A percentile compares a stretch with the other conserved stretches of the same genome.
Conservation (phyloP, 2,113 vertebrate genomes). For the Heterochromis multidens region DNA sequence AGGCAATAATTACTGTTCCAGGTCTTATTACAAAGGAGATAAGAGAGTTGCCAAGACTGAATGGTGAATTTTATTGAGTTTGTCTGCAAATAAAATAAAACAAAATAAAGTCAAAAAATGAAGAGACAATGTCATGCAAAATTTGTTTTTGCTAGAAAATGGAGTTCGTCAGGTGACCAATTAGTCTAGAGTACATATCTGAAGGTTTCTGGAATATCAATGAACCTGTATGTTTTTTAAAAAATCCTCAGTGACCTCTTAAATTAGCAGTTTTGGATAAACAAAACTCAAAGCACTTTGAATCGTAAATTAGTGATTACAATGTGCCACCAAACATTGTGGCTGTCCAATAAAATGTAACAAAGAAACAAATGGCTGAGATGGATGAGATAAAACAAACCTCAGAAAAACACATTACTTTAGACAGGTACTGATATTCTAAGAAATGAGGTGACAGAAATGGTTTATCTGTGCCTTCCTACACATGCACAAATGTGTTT, state of each 20-base stretch:
- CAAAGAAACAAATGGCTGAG: not conserved
- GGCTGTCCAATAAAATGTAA: not conserved
- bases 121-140: not conserved
- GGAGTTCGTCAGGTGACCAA: not conserved
- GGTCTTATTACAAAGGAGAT: not conserved
- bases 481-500: not conserved
- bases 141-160: not conserved
- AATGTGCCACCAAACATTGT: not conserved
- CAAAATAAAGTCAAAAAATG: not conserved
- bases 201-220: not conserved
- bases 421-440: slow-evolving; percentile 45
- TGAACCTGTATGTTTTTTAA: not conserved
- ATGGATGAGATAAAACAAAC: not conserved
- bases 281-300: not conserved
- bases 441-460: slow-evolving; percentile 51
- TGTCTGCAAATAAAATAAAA: not conserved
- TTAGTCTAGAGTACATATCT: not conserved
- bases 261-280: not conserved
- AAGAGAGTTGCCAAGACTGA: not conserved
- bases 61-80: not conserved
- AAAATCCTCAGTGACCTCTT: not conserved
- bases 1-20: not conserved
- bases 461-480: slow-evolving; percentile 37
- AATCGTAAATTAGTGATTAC: not conserved
- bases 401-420: not conserved